Evolutionary conservation across 2,113 vertebrate species (phyloP), one percentile per base, ranked within the genome.

Genomic region (Mohoua ochrocephala): DNA sequence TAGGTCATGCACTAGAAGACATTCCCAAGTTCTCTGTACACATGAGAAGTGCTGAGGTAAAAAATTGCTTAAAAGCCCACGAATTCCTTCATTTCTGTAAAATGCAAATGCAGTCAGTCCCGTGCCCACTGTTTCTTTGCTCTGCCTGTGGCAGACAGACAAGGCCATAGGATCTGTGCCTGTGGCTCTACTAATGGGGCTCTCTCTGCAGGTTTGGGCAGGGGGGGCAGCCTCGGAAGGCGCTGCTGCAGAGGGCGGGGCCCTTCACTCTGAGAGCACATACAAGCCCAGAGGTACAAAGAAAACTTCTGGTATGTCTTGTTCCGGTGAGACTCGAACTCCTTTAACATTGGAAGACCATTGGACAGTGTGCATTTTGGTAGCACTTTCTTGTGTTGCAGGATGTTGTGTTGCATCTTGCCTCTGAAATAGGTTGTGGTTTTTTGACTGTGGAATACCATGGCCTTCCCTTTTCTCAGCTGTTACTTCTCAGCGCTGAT

Each of bases 61-160:
- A 90, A 81, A 49, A 42, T 7, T 18, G 52, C 23, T 64, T 75
- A 19, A 71, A 79, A 79, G 19, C 31, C 27, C 7, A 2, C 7
- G 2, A 68, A 64, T 22, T 9, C 21, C 28, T 57, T 88, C 6
- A 52, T 47, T 74, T 68, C 7, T 30, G 3, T 74, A 64, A 84
- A 92, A 47, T 22, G 14, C 1, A 0, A 63, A n/a, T 0, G 1
- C 21, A n/a, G 39, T 33, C 50, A 41, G 15, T 54, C 16, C 41
- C 0, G 2, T 16, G 27, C 41, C 27, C 1, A 1, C 26, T 11
- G 3, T 53, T 54, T 37, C 60, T 76, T 59, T 89, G 30, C 35
- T 63, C 26, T 50, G 0, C 26, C 35, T 50, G 21, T 23, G 37
- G n/a, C 53, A 56, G 54, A 44, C 35, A 5, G 31, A 27, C 30